These are phyloP conservation scores for Chaenodraco wilsoni DNA, from an alignment of 2,797 vertebrate species.

Conservation along the genomic window DNA sequence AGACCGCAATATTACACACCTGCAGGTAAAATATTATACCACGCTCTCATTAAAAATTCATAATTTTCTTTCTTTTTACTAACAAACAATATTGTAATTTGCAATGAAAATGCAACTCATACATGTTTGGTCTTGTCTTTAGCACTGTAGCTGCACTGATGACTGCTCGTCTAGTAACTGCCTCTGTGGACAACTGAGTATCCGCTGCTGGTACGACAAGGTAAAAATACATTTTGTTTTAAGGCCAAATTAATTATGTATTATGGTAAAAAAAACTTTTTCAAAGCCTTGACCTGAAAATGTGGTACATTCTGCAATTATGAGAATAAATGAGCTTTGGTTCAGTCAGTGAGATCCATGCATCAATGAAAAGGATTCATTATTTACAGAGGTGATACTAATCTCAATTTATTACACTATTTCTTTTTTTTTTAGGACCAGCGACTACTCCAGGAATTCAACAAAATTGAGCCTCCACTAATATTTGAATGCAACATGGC, in stretches of 20 bases:
- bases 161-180: conserved; percentile 96
- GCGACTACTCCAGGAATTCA: conserved; percentile 93
- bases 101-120: not conserved
- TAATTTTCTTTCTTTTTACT: not conserved
- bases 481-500: conserved; percentile 97
- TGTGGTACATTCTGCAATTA: not conserved
- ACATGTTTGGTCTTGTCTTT: conserved; percentile 5
- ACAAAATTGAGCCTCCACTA: conserved; percentile 93
- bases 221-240: conserved; percentile 66
- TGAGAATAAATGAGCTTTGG: not conserved
- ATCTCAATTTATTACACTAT: not conserved
- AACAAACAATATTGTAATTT: not conserved
- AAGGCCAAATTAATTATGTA: not conserved
- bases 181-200: conserved; percentile 95
- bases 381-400: not conserved
- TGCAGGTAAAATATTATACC: conserved; percentile 79
- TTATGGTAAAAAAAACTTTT: not conserved
- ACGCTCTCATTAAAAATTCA: rapidly evolving
- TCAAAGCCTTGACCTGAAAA: not conserved
- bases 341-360: not conserved
- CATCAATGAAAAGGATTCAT: not conserved
- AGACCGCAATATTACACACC: conserved; percentile 94
- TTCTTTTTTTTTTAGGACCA: conserved; percentile 82
- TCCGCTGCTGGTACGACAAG: conserved; percentile 98
- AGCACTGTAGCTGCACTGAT: conserved; percentile 92